Evolutionary conservation across 2,113 vertebrate species (phyloP), one percentile per base, ranked within the genome.

Genomic region (Eurystomus gularis): DNA sequence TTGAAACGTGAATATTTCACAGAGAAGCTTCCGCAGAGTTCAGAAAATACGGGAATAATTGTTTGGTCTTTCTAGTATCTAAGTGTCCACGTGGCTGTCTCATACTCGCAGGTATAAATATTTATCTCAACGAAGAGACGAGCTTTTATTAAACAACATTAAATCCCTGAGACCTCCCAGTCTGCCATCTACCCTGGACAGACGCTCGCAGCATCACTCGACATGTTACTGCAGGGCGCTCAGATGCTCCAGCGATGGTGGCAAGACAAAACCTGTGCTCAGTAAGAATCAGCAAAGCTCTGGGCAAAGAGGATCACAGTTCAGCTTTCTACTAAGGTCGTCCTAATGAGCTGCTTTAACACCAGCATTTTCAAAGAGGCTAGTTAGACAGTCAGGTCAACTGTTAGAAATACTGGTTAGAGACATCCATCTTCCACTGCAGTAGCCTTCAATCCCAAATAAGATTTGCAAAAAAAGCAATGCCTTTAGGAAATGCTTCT

Each of bases 191-290:
- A 35, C 26, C n/a, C 58, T 5, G 16, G 44, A 48, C 17, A 66
- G 85, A 44, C 13, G 26, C 68, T 17, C 58, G 16, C 4, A 0
- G 17, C 0, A 0, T 51, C 69, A 37, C n/a, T 49, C 11, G 48
- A n/a, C 7, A 46, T 0, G 0, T 28, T 52, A 54, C 0, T 39
- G 33, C 49, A n/a, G 1, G 3, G 46, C 40, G 25, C 33, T 42
- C 1, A 0, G 40, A 17, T n/a, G 39, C 28, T 72, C 54, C 28
- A 7, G 44, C 4, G 44, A 68, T 17, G 37, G 58, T 7, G 4
- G 48, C 75, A 44, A 48, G 57, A 40, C 61, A 81, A 85, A 91
- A 62, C 3, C 3, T 2, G 71, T 3, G 0, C 28, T 40, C 61
- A 23, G 21, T 5, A 31, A 39, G 49, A 58, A 66, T 25, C 5